Evolutionary conservation across 2,113 vertebrate species (phyloP), one percentile per base, ranked within the genome.

Genomic region (Cyanoderma ruficeps): DNA sequence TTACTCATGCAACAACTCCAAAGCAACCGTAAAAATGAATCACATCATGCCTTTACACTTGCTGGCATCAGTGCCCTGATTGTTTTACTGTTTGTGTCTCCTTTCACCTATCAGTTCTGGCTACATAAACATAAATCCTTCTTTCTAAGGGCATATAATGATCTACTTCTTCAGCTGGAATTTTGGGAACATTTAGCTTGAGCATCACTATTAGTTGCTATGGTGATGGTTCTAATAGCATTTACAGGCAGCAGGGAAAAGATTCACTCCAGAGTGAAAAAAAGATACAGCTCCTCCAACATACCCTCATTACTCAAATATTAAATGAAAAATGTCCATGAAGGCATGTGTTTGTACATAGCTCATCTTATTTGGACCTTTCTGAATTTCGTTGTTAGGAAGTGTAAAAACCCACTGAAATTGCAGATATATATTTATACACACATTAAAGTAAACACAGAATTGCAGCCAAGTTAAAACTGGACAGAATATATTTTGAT

Each of bases 161-260:
- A 72, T 80, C 49, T 82, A 49, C 37, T 84, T 74, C 68, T 84
- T 91, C 61, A 88, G 31, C 39, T 59, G 53, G 76, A 94, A 91
- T 83, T 96, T 83, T 50, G 33, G 44, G 35, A 93, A 91, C 83
- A 69, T 31, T 89, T 74, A 49, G 76, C 57, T 82, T 57, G 44
- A 92, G 42, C 50, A 90, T 50, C 50, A 39, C 89, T 59, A 91
- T 97, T 96, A 94, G 96, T 96, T 96, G 78, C 95, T 86, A 93
- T 95, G 90, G 91, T 77, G 78, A 96, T 83, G 6, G 13, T 74
- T 91, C 63, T 83, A 95, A 88, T 41, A 86, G 65, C 82, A 63
- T 53, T 83, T 93, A 80, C 16, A 85, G 78, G 70, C 77, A 91
- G 47, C 59, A 87, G 55, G 61, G 81, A 95, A 89, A 14, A 65